Evolutionary conservation across 2,113 vertebrate species (phyloP).

Genomic region (Anseranas semipalmata): DNA sequence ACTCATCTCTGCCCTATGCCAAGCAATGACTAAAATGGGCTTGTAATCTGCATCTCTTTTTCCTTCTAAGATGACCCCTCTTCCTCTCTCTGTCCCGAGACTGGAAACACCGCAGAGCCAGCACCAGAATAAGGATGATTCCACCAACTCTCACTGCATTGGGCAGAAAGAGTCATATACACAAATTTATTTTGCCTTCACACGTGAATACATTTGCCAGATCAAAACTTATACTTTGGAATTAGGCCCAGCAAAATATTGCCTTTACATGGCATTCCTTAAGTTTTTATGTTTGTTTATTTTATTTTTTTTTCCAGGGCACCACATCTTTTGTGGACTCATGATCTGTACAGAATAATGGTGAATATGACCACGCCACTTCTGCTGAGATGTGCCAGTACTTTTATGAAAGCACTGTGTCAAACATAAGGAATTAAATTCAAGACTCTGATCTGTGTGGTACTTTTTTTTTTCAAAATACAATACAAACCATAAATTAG

Average conservation of each 20-base stretch:
- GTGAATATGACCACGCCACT: background rate
- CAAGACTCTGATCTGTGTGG: background rate
- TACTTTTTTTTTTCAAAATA: background rate
- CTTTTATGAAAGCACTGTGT: background rate
- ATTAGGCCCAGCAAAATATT: background rate
- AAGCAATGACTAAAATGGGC: background rate
- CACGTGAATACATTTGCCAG: background rate
- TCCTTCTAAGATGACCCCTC: background rate
- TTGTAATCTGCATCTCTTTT: background rate
- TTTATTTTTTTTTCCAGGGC: background rate
- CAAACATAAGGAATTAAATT: background rate
- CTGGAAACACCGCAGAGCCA: background rate
- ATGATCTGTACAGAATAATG: background rate
- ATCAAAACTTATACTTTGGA: background rate
- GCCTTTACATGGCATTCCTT: background rate
- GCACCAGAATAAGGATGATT: background rate
- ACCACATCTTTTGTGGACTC: background rate
- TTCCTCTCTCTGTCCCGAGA: background rate
- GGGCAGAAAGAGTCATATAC: background rate
- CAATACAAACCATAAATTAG: background rate
- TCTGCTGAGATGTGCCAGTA: background rate
- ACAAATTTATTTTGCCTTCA: background rate
- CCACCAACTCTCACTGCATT: background rate
- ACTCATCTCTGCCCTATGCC: background rate
- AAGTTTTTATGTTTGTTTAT: background rate